Evolutionary conservation across 2,888 invertebrate genomes (phyloP).

Genomic region (Homarus gammarus): DNA sequence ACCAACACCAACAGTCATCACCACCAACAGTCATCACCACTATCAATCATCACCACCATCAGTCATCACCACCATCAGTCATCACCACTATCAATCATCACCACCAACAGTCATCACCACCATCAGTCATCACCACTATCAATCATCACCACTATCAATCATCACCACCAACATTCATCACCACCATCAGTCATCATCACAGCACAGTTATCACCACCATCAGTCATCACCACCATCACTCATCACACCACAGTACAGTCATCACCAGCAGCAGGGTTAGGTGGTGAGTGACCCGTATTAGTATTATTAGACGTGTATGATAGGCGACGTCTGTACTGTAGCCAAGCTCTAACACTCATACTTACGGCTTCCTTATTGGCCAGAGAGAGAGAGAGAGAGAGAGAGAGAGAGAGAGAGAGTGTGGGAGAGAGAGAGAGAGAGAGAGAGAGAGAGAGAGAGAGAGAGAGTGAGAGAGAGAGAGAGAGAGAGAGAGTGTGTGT

Average conservation of each 20-base stretch:
- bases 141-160: constrained; percentile 7
- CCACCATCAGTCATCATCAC: background rate
- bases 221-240: too few species aligned
- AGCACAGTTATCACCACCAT: too few species aligned
- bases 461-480: background rate
- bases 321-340: background rate
- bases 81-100: too few species aligned
- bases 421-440: background rate
- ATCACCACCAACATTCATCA: constrained; percentile 11
- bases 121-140: constrained; percentile 8
- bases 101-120: background rate
- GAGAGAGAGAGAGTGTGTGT: background rate
- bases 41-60: too few species aligned
- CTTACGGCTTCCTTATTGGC: background rate
- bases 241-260: background rate
- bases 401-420: background rate
- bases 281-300: too few species aligned
- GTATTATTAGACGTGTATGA: background rate
- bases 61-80: too few species aligned
- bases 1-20: too few species aligned
- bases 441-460: background rate
- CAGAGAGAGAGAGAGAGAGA: background rate
- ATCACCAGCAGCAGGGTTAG: background rate
- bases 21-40: too few species aligned
- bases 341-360: too few species aligned